Evolutionary conservation across 2,888 invertebrate genomes (phyloP).

Genomic region (Dexiosoma caninum): DNA sequence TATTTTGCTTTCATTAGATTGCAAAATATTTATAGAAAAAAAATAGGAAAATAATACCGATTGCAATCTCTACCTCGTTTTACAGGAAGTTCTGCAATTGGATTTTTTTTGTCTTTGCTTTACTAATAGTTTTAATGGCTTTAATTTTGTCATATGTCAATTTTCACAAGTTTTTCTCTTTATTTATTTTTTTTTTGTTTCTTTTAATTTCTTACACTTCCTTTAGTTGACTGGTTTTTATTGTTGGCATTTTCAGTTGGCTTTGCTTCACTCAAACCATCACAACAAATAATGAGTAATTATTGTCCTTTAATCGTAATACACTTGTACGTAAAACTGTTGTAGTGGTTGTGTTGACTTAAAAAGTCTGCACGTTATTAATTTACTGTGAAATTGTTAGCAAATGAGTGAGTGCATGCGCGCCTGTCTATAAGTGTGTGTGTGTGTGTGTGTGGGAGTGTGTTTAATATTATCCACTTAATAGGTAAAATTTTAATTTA

Average conservation of each 20-base stretch:
- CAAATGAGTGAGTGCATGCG: background rate
- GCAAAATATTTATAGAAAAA: slow-evolving; percentile 16
- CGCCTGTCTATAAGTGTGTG: background rate
- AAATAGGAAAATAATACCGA: background rate
- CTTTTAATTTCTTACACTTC: slow-evolving; percentile 4
- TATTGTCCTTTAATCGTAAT: slow-evolving; percentile 35
- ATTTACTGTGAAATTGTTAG: background rate
- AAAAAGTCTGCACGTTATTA: background rate
- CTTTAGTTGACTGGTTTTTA: slow-evolving; percentile 32
- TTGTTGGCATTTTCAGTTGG: background rate
- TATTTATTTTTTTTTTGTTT: background rate
- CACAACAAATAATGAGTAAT: slow-evolving; percentile 47
- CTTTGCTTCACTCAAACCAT: background rate
- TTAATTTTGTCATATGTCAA: slow-evolving; percentile 49
- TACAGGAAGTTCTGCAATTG: slow-evolving; percentile 35
- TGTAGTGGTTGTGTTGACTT: background rate
- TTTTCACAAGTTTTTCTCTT: slow-evolving; percentile 21
- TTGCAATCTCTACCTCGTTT: slow-evolving; percentile 17
- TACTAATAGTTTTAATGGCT: slow-evolving; percentile 34
- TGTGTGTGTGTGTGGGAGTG: background rate
- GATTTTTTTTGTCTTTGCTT: slow-evolving; percentile 21
- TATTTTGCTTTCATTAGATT: background rate
- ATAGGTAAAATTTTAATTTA: slow-evolving; percentile 58
- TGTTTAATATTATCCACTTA: slow-evolving; percentile 19
- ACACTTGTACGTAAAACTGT: background rate